These are phyloP conservation scores for Spodoptera littoralis DNA, from an alignment of 2,888 invertebrate species.

Conservation along the genomic window DNA sequence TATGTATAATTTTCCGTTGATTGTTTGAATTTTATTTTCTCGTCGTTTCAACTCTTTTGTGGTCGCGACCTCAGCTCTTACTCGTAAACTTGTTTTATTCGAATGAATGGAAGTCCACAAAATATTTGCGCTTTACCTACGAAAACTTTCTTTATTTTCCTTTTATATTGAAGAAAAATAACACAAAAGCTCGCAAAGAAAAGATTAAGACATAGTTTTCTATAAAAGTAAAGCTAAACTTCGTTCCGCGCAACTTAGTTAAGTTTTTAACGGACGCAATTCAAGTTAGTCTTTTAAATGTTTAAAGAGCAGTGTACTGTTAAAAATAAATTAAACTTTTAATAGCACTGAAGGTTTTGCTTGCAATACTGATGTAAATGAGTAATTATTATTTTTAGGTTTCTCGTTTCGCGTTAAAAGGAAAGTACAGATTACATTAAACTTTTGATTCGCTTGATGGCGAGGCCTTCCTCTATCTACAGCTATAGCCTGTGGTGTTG, in stretches of 20 bases:
- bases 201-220: slow-evolving; percentile 32
- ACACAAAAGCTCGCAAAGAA: slow-evolving; percentile 19
- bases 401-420: slow-evolving; percentile 13
- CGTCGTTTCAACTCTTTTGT: slow-evolving; percentile 42
- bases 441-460: slow-evolving; percentile 19
- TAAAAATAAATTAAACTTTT: slow-evolving; percentile 54
- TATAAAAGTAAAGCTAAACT: slow-evolving; percentile 43
- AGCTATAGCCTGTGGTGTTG: slow-evolving; percentile 1
- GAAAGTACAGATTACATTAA: slow-evolving; percentile 16
- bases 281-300: slow-evolving; percentile 56
- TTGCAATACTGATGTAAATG: slow-evolving; percentile 28
- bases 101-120: slow-evolving; percentile 20
- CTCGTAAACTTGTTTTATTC: slow-evolving; percentile 45
- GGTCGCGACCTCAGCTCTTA: slow-evolving; percentile 8
- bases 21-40: slow-evolving; percentile 46
- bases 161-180: slow-evolving; percentile 21
- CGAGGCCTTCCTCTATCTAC: slow-evolving; percentile 9
- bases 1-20: slow-evolving; percentile 40
- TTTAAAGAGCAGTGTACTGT: slow-evolving; percentile 51
- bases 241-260: slow-evolving; percentile 29
- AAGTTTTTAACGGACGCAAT: slow-evolving; percentile 56
- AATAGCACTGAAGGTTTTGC: slow-evolving; percentile 36
- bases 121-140: slow-evolving; percentile 14
- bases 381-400: slow-evolving; percentile 36
- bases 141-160: slow-evolving; percentile 10